phyloP scores from a whole-genome alignment of 1,140 invertebrate genomes.

The Limonius californicus region DNA sequence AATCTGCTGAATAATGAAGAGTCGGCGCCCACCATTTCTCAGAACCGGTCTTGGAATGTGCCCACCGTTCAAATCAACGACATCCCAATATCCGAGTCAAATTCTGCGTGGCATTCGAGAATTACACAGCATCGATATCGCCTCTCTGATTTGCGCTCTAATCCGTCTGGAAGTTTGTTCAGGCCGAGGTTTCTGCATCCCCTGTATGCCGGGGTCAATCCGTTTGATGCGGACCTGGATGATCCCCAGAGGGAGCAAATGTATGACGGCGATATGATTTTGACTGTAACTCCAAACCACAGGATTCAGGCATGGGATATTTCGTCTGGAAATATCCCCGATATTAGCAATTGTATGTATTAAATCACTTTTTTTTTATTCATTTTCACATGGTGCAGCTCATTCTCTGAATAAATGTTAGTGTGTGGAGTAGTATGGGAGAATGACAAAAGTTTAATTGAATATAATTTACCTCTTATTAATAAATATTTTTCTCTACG shows the following conservation, averaged over 20 bases:
- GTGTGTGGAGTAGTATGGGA: no score
- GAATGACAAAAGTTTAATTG: constrained; percentile 15
- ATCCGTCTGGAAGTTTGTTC: constrained; percentile 35
- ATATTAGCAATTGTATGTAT: constrained; percentile 67
- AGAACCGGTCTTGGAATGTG: constrained; percentile 45
- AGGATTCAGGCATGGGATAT: constrained; percentile 84
- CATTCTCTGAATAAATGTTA: no score
- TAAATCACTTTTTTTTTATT: no score
- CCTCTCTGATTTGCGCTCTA: constrained; percentile 32
- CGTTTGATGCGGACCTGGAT: constrained; percentile 46
- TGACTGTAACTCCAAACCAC: constrained; percentile 56
- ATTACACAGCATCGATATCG: constrained; percentile 39
- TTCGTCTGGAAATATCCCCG: constrained; percentile 63
- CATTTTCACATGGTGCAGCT: no score
- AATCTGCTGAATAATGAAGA: constrained; percentile 27
- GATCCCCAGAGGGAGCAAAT: constrained; percentile 44
- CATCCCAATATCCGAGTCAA: constrained; percentile 50
- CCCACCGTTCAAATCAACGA: constrained; percentile 60
- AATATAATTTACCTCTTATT: no score
- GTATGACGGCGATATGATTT: constrained; percentile 43
- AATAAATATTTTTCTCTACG: no score
- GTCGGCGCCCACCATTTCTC: not conserved
- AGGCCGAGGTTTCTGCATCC: constrained; percentile 47
- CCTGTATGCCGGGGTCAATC: constrained; percentile 42
- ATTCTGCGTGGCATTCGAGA: constrained; percentile 34